Base-by-base conservation (phyloP, 2,888 invertebrate genomes). In the Chloroclystis v-ata region DNA sequence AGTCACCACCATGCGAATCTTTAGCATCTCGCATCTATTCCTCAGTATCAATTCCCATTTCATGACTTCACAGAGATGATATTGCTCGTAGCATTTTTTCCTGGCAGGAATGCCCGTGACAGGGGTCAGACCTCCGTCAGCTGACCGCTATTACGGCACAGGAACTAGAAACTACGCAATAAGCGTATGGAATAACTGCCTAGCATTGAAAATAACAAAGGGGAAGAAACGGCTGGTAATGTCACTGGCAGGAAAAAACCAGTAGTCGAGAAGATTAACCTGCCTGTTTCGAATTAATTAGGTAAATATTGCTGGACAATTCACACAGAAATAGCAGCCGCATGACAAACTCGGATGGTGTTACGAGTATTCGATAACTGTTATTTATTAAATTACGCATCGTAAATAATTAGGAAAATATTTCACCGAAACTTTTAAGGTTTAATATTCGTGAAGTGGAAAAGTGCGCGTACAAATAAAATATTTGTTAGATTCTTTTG, bases 121-220 rank as follows among this genome's bases (percentile, higher is more conserved):
- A 68, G 64, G 63, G 70, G 66, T 65, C 58, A 49, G 60, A 67
- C 68, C 66, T 64, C 62, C 61, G 61, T 69, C 69, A 69, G 53
- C 46, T 57, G 53, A 56, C 53, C 33, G 46, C 48, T 37, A 32
- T 32, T 35, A 37, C 45, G 57, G 54, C 44, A 14, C 44, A 52
- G 50, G 49, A 46, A 53, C n/a, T n/a, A 12, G 48, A 39, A 56
- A 49, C 41, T 46, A 49, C 44, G 48, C 47, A 56, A 43, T 41
- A 49, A 43, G 41, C 28, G n/a, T n/a, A 20, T 5, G 20, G 5
- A 20, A 20, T 20, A 20, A 20, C 2, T 20, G 5, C 20, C 5
- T n/a, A n/a, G 20, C 20, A 5, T 20, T 20, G 3, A 20, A 20
- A 20, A 5, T 20, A 33, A 33, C 16, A 33, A 5, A 4, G 12